Percentiles rank a stretch among this genome's conserved stretches.
Conservation (phyloP, 92 coral and sea anemone genomes). For the Paramuricea clavata region DNA sequence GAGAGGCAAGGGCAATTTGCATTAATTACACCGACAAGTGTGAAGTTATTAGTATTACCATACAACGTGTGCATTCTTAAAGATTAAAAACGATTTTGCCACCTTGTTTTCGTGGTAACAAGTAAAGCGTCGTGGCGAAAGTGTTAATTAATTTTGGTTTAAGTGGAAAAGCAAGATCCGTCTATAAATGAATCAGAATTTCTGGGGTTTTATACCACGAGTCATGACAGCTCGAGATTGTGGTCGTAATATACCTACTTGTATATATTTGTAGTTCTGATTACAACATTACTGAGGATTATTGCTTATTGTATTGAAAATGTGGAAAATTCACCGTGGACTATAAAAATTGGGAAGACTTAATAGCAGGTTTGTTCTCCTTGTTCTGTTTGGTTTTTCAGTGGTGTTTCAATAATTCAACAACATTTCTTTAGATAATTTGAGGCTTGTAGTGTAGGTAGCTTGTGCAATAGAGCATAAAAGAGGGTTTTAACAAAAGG, state of each 20-base stretch:
- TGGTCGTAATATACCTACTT: background rate
- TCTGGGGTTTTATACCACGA: background rate
- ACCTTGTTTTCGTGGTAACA: background rate
- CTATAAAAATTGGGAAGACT: background rate
- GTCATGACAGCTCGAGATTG: background rate
- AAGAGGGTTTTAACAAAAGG: no score
- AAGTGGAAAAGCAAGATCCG: no score
- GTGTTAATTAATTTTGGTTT: no score
- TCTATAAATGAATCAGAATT: background rate
- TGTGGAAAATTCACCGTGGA: background rate
- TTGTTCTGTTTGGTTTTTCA: no score
- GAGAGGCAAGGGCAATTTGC: constrained; percentile 3
- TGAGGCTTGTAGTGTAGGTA: no score
- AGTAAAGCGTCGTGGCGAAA: background rate
- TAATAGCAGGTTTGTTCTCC: background rate
- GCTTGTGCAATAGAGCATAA: no score
- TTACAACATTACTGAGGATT: background rate
- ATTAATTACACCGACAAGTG: constrained; percentile 7
- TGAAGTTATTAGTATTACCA: background rate
- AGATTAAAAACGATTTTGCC: background rate
- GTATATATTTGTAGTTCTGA: background rate
- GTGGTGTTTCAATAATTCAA: no score
- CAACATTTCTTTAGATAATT: no score
- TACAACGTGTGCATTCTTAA: background rate
- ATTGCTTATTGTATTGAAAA: background rate